phyloP scores from a whole-genome alignment of 2,888 invertebrate genomes.

The Diarsia brunnea region DNA sequence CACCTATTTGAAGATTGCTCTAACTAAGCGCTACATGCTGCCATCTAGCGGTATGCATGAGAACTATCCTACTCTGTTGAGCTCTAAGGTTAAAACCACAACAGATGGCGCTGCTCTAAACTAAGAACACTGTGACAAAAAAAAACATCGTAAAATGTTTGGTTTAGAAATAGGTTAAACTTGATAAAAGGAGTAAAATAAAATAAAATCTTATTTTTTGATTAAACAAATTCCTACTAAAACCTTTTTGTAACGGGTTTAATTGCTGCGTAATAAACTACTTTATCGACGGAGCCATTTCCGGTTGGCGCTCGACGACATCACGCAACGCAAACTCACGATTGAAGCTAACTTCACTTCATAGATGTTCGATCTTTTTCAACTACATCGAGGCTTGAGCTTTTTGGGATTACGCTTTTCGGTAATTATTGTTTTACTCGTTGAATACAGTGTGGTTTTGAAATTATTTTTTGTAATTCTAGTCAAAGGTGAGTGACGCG shows the following conservation, averaged over 20 bases:
- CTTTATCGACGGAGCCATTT: slow-evolving; percentile 82
- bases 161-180: not conserved
- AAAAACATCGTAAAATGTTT: not conserved
- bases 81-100: rapidly evolving
- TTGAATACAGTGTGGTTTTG: slow-evolving; percentile 72
- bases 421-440: slow-evolving; percentile 87
- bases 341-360: slow-evolving; percentile 85
- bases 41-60: slow-evolving; percentile 31
- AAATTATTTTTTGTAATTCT: slow-evolving; percentile 68
- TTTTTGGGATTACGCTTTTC: slow-evolving; percentile 88
- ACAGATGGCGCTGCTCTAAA: slow-evolving; percentile 59
- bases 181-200: not conserved
- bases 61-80: slow-evolving; percentile 9
- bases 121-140: not conserved
- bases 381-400: slow-evolving; percentile 89
- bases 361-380: slow-evolving; percentile 89
- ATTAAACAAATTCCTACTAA: not conserved
- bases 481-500: slow-evolving; percentile 73
- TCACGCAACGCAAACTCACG: slow-evolving; percentile 85
- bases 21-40: not conserved
- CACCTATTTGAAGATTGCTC: slow-evolving; percentile 9
- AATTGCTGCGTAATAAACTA: slow-evolving; percentile 84
- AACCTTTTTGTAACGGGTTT: slow-evolving; percentile 49
- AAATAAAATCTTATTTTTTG: slow-evolving; percentile 25
- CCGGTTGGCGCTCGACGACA: slow-evolving; percentile 88